A percentile compares a stretch with the other conserved stretches of the same genome.
These are phyloP conservation scores for Patiria pectinifera DNA, from an alignment of 53 echinoderm and acorn worm genomes.

Conservation along the genomic window DNA sequence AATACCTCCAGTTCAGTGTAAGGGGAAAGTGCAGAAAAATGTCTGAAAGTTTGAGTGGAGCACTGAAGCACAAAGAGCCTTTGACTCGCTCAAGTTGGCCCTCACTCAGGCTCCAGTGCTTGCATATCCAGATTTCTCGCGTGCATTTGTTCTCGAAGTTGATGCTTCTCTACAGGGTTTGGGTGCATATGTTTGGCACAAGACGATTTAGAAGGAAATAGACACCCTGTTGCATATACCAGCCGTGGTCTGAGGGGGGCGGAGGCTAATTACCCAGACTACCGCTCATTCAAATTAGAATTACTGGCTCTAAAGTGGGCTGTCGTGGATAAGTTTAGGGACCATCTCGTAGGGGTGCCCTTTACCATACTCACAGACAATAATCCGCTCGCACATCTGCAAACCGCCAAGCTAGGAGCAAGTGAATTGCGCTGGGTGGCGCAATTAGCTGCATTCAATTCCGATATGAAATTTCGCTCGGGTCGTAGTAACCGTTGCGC, in stretches of 20 bases:
- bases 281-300: conserved; percentile 5
- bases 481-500: conserved; percentile 11
- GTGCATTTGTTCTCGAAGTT: conserved; percentile 13
- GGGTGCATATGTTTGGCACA: conserved; percentile 26
- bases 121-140: not conserved
- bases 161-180: not conserved
- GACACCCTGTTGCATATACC: conserved; percentile 8
- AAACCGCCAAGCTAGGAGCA: no score
- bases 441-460: no score
- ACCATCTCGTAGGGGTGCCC: not conserved
- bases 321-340: conserved; percentile 18
- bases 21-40: not conserved
- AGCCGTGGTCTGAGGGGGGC: conserved; percentile 11
- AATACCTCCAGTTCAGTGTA: not conserved
- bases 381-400: not conserved
- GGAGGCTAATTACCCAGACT: not conserved
- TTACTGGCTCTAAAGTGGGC: not conserved
- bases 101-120: not conserved
- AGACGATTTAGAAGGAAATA: not conserved
- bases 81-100: not conserved
- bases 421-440: no score
- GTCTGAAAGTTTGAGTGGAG: not conserved
- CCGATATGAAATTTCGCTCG: no score
- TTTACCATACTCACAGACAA: conserved; percentile 14
- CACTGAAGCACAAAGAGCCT: not conserved